Base-by-base conservation (phyloP, 2,888 invertebrate species). In the Harpalus rubripes region DNA sequence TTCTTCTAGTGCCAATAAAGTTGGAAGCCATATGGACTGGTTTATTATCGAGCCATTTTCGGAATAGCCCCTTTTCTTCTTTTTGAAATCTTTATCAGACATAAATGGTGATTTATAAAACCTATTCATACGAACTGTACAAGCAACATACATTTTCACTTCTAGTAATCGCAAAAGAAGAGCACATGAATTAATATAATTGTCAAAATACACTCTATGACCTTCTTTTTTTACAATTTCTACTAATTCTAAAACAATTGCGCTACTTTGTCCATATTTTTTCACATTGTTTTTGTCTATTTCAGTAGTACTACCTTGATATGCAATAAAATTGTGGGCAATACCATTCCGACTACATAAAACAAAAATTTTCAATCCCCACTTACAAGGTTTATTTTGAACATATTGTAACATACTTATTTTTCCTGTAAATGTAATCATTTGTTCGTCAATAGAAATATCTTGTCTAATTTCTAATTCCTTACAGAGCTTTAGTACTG, bases 31-130 rank as follows among this genome's bases (percentile, higher is more conserved):
- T 10, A 22, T 61, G 83, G 6, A 88, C 87, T 22, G 82, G 26
- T 85, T 87, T 88, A 79, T 88, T 88, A 85, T 88, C 88, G 63
- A 84, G 78, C 87, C 88, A 87, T 84, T 86, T 85, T 87, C 86
- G n/a, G 74, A 59, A 68, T 83, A 81, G 18, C 87, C 87, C 61
- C 86, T 61, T n/a, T 65, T 68, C 56, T 85, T 86, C 59, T 86
- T 86, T 68, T 85, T 86, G 79, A 87, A 52, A 32, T 85, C 80
- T 80, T 86, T 86, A 59, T 87, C 87, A 56, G 84, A 12, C 63
- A 84, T 52, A 16, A 88, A 85, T 68, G 87, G 87, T 22, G 88
- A 87, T 58, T 78, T 78, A 78, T 58, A 58, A 83, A 87, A 87
- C 72, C 87, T 61, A 79, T 88, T 82, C 8, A 86, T 61, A 68